These are phyloP conservation scores for Pheosia gnoma DNA, from an alignment of 2,888 invertebrate genomes.

Conservation along the genomic window DNA sequence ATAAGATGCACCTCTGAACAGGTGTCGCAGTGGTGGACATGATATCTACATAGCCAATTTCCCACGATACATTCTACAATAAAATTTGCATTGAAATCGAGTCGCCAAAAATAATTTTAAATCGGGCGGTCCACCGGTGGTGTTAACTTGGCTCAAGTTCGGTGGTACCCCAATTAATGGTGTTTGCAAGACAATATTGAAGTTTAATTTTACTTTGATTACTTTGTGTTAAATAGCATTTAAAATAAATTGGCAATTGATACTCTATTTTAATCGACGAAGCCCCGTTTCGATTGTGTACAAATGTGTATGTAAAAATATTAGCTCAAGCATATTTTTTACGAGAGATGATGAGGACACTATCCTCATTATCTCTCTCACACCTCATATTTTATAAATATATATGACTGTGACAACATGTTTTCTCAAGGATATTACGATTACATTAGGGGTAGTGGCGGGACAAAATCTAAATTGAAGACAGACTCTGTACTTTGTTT, in stretches of 20 bases:
- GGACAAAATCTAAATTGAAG: too few relatives aligned
- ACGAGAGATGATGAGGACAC: too few relatives aligned
- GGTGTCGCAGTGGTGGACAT: conserved; percentile 31
- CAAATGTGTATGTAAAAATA: too few relatives aligned
- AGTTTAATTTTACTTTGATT: conserved; percentile 58
- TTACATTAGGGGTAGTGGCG: too few relatives aligned
- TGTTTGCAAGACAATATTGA: conserved; percentile 65
- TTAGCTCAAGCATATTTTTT: too few relatives aligned
- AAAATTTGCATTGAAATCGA: conserved; percentile 67
- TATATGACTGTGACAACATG: too few relatives aligned
- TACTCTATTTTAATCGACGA: conserved; percentile 16
- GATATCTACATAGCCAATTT: conserved; percentile 50
- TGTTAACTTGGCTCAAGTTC: conserved; percentile 48
- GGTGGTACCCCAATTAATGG: conserved; percentile 51
- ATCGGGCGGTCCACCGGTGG: conserved; percentile 44
- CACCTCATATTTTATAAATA: too few relatives aligned
- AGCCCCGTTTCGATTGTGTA: neutral
- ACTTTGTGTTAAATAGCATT: conserved; percentile 31
- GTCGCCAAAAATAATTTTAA: conserved; percentile 55
- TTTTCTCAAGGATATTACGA: conserved; percentile 6
- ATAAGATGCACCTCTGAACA: conserved; percentile 19
- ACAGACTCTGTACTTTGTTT: too few relatives aligned
- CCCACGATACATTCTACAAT: conserved; percentile 51
- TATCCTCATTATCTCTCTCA: too few relatives aligned
- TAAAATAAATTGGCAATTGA: conserved; percentile 26